These are phyloP conservation scores for Colius striatus DNA, from an alignment of 2,113 vertebrate genomes.

Conservation along the genomic window DNA sequence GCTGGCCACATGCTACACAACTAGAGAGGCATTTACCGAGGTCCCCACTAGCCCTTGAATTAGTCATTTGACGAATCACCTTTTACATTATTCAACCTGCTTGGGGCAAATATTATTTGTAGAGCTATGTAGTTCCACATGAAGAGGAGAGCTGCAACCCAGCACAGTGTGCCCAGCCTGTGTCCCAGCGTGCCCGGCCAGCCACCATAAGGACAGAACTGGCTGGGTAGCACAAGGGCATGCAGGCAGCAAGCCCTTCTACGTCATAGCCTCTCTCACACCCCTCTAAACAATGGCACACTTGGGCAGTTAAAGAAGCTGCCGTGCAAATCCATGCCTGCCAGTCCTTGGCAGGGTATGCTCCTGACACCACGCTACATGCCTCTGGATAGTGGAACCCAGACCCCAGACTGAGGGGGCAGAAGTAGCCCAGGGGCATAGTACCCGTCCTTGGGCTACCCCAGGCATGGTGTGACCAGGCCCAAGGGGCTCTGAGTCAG, in stretches of 20 bases:
- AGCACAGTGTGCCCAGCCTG: neutral
- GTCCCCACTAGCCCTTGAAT: neutral
- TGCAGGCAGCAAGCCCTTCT: rapidly evolving
- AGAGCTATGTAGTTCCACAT: neutral
- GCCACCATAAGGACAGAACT: rapidly evolving
- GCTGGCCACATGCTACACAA: neutral
- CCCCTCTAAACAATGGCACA: rapidly evolving
- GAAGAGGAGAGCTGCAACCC: rapidly evolving
- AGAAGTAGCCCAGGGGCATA: rapidly evolving
- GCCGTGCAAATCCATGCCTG: neutral
- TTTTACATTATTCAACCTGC: neutral
- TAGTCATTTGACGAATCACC: neutral
- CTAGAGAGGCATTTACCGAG: neutral
- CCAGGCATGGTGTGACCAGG: rapidly evolving
- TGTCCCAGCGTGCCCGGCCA: neutral
- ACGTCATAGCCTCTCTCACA: neutral
- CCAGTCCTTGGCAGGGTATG: rapidly evolving
- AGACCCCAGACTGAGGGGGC: neutral
- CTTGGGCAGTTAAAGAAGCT: rapidly evolving
- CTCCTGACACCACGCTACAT: rapidly evolving
- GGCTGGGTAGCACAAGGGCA: no score
- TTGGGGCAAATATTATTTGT: neutral
- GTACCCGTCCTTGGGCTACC: neutral
- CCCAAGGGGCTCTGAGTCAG: neutral
- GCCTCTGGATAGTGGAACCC: neutral